Evolutionary conservation across 2,113 vertebrate genomes (phyloP).

Genomic region (Romanogobio albipinnatus): DNA sequence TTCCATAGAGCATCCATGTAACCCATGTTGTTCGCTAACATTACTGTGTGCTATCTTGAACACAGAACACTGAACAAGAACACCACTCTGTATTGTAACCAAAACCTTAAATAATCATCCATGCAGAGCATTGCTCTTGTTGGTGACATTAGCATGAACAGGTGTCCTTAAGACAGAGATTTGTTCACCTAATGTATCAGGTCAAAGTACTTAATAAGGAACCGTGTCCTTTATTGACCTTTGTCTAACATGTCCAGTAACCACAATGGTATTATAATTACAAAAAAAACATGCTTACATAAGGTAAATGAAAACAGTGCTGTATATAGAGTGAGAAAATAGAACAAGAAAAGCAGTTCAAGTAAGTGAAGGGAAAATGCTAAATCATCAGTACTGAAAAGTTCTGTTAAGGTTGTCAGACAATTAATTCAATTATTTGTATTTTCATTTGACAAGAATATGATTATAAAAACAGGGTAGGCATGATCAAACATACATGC

Average conservation of each 20-base stretch:
- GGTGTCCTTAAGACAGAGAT: background rate
- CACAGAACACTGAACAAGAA: too few species aligned
- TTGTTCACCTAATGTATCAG: constrained; percentile 5
- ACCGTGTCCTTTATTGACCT: background rate
- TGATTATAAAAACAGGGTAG: background rate
- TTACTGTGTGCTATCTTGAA: background rate
- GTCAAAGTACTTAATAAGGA: background rate
- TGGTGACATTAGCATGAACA: background rate
- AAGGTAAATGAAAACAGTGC: background rate
- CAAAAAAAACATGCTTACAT: background rate
- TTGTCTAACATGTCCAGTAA: background rate
- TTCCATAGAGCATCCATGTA: background rate
- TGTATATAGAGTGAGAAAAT: background rate
- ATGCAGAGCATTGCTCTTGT: background rate
- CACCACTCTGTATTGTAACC: background rate
- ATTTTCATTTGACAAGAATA: background rate
- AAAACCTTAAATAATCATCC: constrained; percentile 5
- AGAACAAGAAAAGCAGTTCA: background rate
- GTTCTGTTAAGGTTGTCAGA: background rate
- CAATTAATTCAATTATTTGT: background rate
- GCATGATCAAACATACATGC: background rate
- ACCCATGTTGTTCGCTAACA: background rate
- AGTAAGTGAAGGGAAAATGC: too few species aligned
- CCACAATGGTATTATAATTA: background rate
- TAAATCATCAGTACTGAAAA: background rate